phyloP scores from a whole-genome alignment of 2,113 vertebrate species.

The Percina caprodes region DNA sequence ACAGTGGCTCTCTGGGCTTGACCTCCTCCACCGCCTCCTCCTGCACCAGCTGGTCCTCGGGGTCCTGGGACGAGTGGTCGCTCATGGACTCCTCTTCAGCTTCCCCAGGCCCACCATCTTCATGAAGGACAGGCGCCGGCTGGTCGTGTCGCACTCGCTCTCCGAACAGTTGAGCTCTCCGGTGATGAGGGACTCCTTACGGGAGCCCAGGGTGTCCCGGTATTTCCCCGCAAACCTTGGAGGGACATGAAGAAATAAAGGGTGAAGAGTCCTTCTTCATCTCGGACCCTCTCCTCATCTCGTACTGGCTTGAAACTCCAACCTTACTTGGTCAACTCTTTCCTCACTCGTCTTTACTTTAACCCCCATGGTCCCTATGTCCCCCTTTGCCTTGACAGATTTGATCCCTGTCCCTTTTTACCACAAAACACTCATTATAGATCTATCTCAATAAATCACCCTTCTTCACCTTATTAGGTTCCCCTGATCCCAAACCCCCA shows the following conservation, averaged over 20 bases:
- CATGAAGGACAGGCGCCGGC: slow-evolving; percentile 85
- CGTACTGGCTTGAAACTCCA: not conserved
- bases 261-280: too few relatives aligned
- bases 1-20: slow-evolving; percentile 87
- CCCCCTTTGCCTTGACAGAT: not conserved
- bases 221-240: slow-evolving; percentile 82
- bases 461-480: too few relatives aligned
- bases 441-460: not conserved
- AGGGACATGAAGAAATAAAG: not conserved
- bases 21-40: slow-evolving; percentile 80
- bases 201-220: slow-evolving; percentile 72
- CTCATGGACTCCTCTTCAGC: slow-evolving; percentile 79
- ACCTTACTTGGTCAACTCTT: not conserved
- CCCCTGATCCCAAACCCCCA: too few relatives aligned
- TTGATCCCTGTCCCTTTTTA: not conserved
- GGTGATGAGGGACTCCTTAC: slow-evolving; percentile 73
- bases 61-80: slow-evolving; percentile 77
- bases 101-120: slow-evolving; percentile 87
- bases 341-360: not conserved
- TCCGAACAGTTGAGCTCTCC: slow-evolving; percentile 68
- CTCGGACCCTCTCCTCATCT: not conserved
- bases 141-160: slow-evolving; percentile 73
- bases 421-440: not conserved
- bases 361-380: not conserved
- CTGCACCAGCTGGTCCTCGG: slow-evolving; percentile 75